A percentile compares a stretch with the other conserved stretches of the same genome.
Conservation (phyloP, 1,140 invertebrate species). For the Psilanteris sp. region DNA sequence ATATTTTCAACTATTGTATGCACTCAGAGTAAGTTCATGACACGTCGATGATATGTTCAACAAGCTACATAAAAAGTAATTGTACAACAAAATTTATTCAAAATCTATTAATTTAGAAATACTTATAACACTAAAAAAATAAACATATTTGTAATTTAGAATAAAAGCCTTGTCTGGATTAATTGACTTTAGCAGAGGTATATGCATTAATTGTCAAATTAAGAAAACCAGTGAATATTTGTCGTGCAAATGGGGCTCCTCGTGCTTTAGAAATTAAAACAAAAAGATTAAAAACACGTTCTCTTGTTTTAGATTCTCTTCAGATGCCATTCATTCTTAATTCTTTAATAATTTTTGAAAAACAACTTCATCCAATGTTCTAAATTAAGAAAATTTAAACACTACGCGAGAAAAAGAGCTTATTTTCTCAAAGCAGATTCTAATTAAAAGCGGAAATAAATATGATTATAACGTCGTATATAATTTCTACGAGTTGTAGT, state of each 20-base stretch:
- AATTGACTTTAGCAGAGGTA: too few relatives aligned
- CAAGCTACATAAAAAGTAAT: too few relatives aligned
- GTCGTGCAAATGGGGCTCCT: slow-evolving; percentile 56
- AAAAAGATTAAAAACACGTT: slow-evolving; percentile 52
- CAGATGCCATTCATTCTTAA: slow-evolving; percentile 54
- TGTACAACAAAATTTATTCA: too few relatives aligned
- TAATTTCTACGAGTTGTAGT: slow-evolving; percentile 67
- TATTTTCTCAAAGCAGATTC: slow-evolving; percentile 58
- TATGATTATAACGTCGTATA: slow-evolving; percentile 42
- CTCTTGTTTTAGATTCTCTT: slow-evolving; percentile 50
- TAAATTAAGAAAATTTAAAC: slow-evolving; percentile 47
- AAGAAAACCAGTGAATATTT: slow-evolving; percentile 38
- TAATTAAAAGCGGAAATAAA: slow-evolving; percentile 72
- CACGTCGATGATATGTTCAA: too few relatives aligned
- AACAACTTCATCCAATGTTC: slow-evolving; percentile 46
- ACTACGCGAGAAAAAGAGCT: slow-evolving; percentile 54
- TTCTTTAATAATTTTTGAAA: slow-evolving; percentile 37
- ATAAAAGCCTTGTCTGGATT: too few relatives aligned
- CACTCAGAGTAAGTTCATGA: too few relatives aligned
- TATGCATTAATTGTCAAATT: too few relatives aligned
- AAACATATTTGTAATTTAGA: too few relatives aligned
- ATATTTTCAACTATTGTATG: too few relatives aligned
- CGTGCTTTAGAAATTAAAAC: slow-evolving; percentile 57
- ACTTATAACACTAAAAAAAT: too few relatives aligned
- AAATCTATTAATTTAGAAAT: too few relatives aligned